phyloP scores from a whole-genome alignment of 2,113 vertebrate species.

The Plecotus auritus region DNA sequence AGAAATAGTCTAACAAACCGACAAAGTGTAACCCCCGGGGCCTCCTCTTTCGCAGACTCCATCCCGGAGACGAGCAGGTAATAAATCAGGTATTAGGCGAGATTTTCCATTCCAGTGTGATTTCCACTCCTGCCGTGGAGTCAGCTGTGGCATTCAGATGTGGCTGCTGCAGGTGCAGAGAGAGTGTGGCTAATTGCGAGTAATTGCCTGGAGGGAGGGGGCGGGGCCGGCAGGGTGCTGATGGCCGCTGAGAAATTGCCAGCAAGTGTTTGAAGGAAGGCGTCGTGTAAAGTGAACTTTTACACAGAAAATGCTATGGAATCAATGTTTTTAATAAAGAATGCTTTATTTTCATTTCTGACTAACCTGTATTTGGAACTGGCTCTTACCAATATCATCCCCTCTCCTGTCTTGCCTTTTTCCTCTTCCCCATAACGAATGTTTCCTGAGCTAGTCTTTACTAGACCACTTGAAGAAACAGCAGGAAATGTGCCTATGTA shows the following conservation, averaged over 20 bases:
- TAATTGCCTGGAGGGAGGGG: background rate
- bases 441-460: background rate
- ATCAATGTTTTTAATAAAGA: background rate
- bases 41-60: background rate
- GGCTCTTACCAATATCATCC: background rate
- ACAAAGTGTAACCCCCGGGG: background rate
- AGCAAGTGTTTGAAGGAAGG: background rate
- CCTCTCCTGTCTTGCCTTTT: background rate
- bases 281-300: background rate
- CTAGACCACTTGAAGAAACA: background rate
- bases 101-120: slow-evolving; percentile 34
- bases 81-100: slow-evolving; percentile 45
- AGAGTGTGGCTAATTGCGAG: background rate
- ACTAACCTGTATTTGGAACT: background rate
- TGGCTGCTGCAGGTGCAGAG: background rate
- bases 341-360: background rate
- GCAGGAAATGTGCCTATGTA: background rate
- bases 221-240: background rate
- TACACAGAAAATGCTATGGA: background rate
- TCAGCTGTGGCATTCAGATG: background rate
- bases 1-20: background rate
- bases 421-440: background rate
- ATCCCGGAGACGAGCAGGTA: background rate
- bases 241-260: background rate
- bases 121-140: background rate